Percentiles rank a stretch among this genome's conserved stretches.
Conservation (phyloP, 1,140 invertebrate species). For the Drosophila pachea region DNA sequence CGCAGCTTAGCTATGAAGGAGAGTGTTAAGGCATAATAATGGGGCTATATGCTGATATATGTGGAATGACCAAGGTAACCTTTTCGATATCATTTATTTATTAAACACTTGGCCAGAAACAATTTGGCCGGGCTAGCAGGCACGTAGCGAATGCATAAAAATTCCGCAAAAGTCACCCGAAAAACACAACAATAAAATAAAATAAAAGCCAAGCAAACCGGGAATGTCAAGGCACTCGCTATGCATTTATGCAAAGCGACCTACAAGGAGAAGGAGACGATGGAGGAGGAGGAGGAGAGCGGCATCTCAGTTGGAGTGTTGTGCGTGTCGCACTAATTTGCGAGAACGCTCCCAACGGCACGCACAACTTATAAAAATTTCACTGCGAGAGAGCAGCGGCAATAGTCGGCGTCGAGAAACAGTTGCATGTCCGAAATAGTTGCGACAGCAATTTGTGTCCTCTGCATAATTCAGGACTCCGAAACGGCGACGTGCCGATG, state of each 20-base stretch:
- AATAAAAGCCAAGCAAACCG: not conserved
- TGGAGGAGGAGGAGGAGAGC: no score
- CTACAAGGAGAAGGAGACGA: slow-evolving; percentile 8
- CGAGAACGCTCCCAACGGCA: slow-evolving; percentile 42
- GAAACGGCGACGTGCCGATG: slow-evolving; percentile 15
- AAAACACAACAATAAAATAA: slow-evolving; percentile 34
- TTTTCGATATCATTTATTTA: slow-evolving; percentile 58
- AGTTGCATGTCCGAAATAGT: slow-evolving; percentile 61
- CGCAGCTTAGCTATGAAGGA: no score
- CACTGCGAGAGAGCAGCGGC: slow-evolving; percentile 22
- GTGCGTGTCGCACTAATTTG: slow-evolving; percentile 66
- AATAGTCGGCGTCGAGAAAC: slow-evolving; percentile 26
- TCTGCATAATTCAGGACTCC: slow-evolving; percentile 53
- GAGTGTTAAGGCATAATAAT: no score
- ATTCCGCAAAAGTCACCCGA: slow-evolving; percentile 54
- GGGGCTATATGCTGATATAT: no score
- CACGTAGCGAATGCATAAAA: slow-evolving; percentile 70
- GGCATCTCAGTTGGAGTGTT: slow-evolving; percentile 28
- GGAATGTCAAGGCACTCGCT: slow-evolving; percentile 39
- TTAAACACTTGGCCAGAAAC: slow-evolving; percentile 59
- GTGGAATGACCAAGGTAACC: slow-evolving; percentile 10
- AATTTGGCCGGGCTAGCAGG: slow-evolving; percentile 37
- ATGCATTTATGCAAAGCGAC: slow-evolving; percentile 66
- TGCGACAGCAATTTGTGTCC: slow-evolving; percentile 47
- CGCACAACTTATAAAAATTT: slow-evolving; percentile 65